phyloP scores from a whole-genome alignment of 2,888 invertebrate species.

The Plebejus anna region DNA sequence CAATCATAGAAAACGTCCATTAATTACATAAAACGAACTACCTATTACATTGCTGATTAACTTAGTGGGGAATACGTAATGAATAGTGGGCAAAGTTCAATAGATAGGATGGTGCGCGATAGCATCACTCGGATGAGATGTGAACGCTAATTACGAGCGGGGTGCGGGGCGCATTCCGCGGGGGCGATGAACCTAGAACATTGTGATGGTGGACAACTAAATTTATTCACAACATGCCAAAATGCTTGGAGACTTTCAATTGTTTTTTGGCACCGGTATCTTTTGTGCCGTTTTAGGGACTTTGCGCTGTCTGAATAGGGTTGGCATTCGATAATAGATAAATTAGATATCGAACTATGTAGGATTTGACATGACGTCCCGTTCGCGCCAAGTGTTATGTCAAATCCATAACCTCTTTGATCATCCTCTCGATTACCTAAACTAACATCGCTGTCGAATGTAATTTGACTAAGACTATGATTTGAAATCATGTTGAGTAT shows the following conservation, averaged over 20 bases:
- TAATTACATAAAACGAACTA: slow-evolving; percentile 23
- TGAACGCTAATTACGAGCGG: slow-evolving; percentile 75
- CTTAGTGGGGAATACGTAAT: slow-evolving; percentile 32
- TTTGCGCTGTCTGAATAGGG: too few relatives aligned
- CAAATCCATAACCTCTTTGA: too few relatives aligned
- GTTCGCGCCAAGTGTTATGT: too few relatives aligned
- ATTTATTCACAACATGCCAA: slow-evolving; percentile 14
- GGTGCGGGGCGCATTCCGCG: slow-evolving; percentile 67
- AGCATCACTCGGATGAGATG: slow-evolving; percentile 56
- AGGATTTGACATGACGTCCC: too few relatives aligned
- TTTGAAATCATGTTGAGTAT: too few relatives aligned
- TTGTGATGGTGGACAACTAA: slow-evolving; percentile 33
- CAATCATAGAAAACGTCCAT: not conserved
- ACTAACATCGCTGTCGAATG: too few relatives aligned
- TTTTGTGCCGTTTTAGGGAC: not conserved
- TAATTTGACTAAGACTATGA: too few relatives aligned
- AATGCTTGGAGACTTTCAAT: not conserved
- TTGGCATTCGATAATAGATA: too few relatives aligned
- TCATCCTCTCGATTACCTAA: too few relatives aligned
- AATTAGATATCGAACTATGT: too few relatives aligned
- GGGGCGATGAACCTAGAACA: slow-evolving; percentile 55
- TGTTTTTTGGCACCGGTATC: not conserved
- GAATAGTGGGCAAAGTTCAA: slow-evolving; percentile 42
- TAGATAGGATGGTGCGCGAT: slow-evolving; percentile 52
- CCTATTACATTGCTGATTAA: slow-evolving; percentile 39